Percentiles rank a stretch among this genome's conserved stretches.
These are phyloP conservation scores for Danio jaintianensis DNA, from an alignment of 2,797 vertebrate genomes.

Conservation along the genomic window DNA sequence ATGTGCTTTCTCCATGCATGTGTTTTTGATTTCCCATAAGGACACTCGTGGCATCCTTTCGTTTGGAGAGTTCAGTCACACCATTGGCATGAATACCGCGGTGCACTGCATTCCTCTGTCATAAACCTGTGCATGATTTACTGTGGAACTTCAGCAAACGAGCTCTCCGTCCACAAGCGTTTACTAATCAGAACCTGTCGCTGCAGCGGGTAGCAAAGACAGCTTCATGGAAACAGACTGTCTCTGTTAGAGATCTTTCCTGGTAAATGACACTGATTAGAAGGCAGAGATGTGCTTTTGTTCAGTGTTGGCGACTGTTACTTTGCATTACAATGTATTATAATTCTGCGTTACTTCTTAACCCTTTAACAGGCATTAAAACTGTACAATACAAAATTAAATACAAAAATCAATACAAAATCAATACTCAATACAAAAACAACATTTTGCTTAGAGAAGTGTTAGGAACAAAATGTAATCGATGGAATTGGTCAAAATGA, in stretches of 20 bases:
- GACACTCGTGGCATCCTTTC: neutral
- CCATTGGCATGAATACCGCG: neutral
- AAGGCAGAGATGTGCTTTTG: slow-evolving; percentile 16
- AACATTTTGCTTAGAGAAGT: too few species aligned
- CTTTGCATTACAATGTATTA: too few species aligned
- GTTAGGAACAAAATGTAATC: too few species aligned
- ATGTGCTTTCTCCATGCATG: neutral
- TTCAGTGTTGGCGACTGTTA: neutral
- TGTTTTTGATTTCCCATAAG: neutral
- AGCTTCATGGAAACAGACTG: slow-evolving; percentile 62
- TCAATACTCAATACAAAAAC: too few species aligned
- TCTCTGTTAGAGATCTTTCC: slow-evolving; percentile 35
- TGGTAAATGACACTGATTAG: slow-evolving; percentile 26
- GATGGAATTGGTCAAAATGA: too few species aligned
- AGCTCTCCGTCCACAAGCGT: neutral
- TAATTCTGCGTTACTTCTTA: too few species aligned
- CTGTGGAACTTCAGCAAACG: slow-evolving; percentile 24
- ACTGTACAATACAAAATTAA: too few species aligned
- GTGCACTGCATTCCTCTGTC: slow-evolving; percentile 12
- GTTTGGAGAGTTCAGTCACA: neutral
- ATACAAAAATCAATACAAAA: too few species aligned
- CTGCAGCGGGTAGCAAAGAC: slow-evolving; percentile 56
- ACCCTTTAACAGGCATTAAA: too few species aligned
- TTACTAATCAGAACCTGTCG: slow-evolving; percentile 61
- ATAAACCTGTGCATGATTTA: slow-evolving; percentile 1